phyloP scores from a whole-genome alignment of 2,797 vertebrate species.

The Danio aesculapii region DNA sequence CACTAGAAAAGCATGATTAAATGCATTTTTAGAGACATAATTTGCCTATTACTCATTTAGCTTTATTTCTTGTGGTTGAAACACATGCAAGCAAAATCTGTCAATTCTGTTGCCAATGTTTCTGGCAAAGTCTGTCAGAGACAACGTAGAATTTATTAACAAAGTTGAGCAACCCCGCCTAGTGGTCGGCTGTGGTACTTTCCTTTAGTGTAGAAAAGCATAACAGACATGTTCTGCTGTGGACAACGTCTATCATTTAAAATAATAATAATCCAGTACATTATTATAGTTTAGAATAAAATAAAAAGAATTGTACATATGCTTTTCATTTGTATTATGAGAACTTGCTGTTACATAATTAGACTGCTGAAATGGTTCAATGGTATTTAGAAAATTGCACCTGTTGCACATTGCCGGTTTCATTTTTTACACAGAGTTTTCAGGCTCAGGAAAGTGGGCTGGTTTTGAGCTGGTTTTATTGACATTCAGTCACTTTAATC shows the following conservation, averaged over 20 bases:
- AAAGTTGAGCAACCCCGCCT: constrained; percentile 23
- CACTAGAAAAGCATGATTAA: not conserved
- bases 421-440: no score
- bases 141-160: not conserved
- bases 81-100: not conserved
- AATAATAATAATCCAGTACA: not conserved
- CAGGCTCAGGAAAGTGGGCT: no score
- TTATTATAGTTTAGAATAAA: no score
- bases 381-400: no score
- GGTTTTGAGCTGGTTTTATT: no score
- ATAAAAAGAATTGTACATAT: no score
- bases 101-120: not conserved
- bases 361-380: no score
- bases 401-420: no score
- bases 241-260: not conserved
- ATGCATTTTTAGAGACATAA: not conserved
- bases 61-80: not conserved
- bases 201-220: not conserved
- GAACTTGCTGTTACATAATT: no score
- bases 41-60: not conserved
- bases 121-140: not conserved
- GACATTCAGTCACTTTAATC: no score
- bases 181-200: constrained; percentile 4
- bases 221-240: no score
- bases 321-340: no score